Evolutionary conservation across 1,140 invertebrate genomes (phyloP).

Genomic region (Drosophila micromelanica): DNA sequence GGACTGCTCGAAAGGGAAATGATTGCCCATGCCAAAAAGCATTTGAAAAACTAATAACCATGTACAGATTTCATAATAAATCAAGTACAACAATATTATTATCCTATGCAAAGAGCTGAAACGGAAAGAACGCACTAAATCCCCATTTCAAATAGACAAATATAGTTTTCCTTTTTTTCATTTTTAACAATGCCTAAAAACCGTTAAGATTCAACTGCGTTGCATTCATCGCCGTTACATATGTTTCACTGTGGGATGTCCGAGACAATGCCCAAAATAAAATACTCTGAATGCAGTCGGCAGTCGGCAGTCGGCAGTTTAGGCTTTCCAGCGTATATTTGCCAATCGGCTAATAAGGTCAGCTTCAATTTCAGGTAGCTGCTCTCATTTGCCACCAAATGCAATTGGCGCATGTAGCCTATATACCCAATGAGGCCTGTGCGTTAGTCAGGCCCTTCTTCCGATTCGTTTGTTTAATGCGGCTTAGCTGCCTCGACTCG

Average conservation of each 20-base stretch:
- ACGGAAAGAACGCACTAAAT: conserved; percentile 27
- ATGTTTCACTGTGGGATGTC: conserved; percentile 44
- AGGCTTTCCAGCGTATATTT: conserved; percentile 1
- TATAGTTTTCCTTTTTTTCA: not conserved
- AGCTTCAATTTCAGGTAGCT: conserved; percentile 46
- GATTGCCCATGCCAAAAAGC: conserved; percentile 60
- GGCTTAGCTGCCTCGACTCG: conserved; percentile 29
- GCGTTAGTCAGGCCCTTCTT: conserved; percentile 15
- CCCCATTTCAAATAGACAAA: conserved; percentile 70
- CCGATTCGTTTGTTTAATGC: conserved; percentile 40
- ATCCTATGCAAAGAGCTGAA: conserved; percentile 21
- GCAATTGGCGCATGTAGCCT: conserved; percentile 25
- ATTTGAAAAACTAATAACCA: conserved; percentile 78
- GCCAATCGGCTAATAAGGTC: conserved; percentile 53
- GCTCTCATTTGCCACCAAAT: not conserved
- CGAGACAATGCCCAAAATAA: conserved; percentile 10
- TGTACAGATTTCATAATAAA: conserved; percentile 81
- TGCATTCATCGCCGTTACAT: conserved; percentile 56
- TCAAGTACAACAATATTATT: conserved; percentile 50
- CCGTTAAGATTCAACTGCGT: conserved; percentile 31
- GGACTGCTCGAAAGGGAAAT: conserved; percentile 47
- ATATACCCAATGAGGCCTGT: conserved; percentile 17
- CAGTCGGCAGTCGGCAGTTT: too few species aligned
- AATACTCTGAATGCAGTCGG: not conserved
- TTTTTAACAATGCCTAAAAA: conserved; percentile 11